Evolutionary conservation across 2,113 vertebrate species (phyloP).

Genomic region (Passer montanus): DNA sequence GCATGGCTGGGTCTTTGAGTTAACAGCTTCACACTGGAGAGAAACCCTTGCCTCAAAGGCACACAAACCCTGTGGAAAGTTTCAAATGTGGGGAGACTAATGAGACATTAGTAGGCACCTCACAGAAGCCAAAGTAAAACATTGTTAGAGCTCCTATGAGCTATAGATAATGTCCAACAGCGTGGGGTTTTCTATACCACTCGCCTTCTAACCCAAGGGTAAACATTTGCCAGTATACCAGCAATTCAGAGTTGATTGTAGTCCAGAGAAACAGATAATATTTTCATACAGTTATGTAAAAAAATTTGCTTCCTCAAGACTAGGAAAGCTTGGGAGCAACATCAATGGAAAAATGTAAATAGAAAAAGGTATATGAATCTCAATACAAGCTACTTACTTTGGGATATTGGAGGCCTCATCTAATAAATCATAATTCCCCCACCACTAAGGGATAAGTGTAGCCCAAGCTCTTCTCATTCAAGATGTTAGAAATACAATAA

Average conservation of each 20-base stretch:
- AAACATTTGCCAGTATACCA: not conserved
- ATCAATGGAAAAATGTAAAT: not conserved
- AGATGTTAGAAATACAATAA: not conserved
- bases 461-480: not conserved
- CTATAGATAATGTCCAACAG: not conserved
- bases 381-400: not conserved
- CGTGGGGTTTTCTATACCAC: not conserved
- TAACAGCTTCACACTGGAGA: not conserved
- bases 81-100: not conserved
- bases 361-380: not conserved
- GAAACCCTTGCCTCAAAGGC: not conserved
- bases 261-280: not conserved
- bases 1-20: not conserved
- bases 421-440: not conserved
- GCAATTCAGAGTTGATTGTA: rapidly evolving
- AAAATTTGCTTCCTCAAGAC: not conserved
- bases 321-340: not conserved
- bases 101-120: not conserved
- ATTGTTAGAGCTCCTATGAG: not conserved
- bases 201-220: not conserved
- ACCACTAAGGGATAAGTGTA: not conserved
- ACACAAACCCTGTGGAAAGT: not conserved
- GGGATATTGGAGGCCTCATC: not conserved
- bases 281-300: not conserved
- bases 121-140: not conserved